Conservation (phyloP, 2,888 invertebrate genomes). For the Agriotes lineatus region DNA sequence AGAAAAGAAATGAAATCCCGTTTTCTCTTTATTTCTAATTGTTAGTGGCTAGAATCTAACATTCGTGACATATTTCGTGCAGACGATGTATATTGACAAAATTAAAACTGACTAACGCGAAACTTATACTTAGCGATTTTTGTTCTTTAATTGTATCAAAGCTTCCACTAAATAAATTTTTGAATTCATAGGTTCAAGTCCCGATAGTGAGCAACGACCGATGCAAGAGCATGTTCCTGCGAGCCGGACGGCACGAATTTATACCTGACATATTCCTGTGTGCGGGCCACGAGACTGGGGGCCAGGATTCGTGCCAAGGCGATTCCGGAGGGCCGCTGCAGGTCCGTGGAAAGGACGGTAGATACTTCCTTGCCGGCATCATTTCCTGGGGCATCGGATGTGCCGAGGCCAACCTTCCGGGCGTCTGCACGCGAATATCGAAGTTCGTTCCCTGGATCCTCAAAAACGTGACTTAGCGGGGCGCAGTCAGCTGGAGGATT, state of each 20-base stretch:
- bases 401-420: conserved; percentile 92
- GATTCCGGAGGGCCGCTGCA: conserved; percentile 93
- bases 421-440: conserved; percentile 93
- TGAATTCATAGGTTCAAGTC: conserved; percentile 81
- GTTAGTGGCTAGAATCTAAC: too few species aligned
- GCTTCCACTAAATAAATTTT: background rate
- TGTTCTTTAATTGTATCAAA: background rate
- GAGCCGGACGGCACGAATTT: conserved; percentile 90
- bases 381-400: conserved; percentile 97
- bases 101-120: background rate
- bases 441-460: conserved; percentile 95
- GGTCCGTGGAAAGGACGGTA: conserved; percentile 83
- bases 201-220: conserved; percentile 95
- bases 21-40: too few species aligned
- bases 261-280: conserved; percentile 94
- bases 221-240: conserved; percentile 92
- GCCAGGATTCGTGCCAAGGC: conserved; percentile 89
- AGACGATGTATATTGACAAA: background rate
- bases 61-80: too few species aligned
- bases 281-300: conserved; percentile 91
- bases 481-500: background rate
- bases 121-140: background rate
- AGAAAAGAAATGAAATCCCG: too few species aligned
- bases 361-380: conserved; percentile 92
- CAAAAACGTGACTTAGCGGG: conserved; percentile 79